These are phyloP conservation scores for Agriopis aurantiaria DNA, from an alignment of 2,888 invertebrate genomes.

Conservation along the genomic window DNA sequence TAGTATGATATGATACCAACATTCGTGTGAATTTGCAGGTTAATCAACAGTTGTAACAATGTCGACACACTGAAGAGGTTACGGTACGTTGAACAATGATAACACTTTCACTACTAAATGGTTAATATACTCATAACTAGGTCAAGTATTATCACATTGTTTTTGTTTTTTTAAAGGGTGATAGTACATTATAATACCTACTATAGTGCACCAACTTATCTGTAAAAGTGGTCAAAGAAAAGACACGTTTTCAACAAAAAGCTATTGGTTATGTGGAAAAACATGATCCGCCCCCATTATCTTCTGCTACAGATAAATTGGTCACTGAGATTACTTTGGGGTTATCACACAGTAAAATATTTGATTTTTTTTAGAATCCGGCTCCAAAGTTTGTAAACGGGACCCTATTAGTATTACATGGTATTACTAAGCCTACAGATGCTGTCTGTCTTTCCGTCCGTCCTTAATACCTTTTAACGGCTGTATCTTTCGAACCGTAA, in stretches of 20 bases:
- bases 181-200: conserved; percentile 1
- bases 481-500: too few relatives aligned
- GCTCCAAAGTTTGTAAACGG: too few relatives aligned
- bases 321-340: not conserved
- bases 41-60: conserved; percentile 93
- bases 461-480: too few relatives aligned
- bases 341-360: not conserved
- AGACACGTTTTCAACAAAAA: not conserved
- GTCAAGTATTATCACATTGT: conserved; percentile 43
- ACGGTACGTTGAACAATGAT: conserved; percentile 82
- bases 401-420: too few relatives aligned
- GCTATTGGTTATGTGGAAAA: not conserved
- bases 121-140: conserved; percentile 26
- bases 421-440: too few relatives aligned
- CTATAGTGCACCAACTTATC: not conserved
- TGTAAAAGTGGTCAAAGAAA: not conserved
- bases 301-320: too few relatives aligned
- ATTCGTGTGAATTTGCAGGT: conserved; percentile 49
- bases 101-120: conserved; percentile 48
- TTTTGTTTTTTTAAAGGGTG: conserved; percentile 18
- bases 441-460: too few relatives aligned
- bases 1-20: too few relatives aligned
- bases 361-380: too few relatives aligned
- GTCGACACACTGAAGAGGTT: conserved; percentile 94
- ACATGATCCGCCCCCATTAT: too few relatives aligned